A percentile compares a stretch with the other conserved stretches of the same genome.
Evolutionary conservation across 2,113 vertebrate genomes (phyloP).

Genomic region (Ophiodon elongatus): DNA sequence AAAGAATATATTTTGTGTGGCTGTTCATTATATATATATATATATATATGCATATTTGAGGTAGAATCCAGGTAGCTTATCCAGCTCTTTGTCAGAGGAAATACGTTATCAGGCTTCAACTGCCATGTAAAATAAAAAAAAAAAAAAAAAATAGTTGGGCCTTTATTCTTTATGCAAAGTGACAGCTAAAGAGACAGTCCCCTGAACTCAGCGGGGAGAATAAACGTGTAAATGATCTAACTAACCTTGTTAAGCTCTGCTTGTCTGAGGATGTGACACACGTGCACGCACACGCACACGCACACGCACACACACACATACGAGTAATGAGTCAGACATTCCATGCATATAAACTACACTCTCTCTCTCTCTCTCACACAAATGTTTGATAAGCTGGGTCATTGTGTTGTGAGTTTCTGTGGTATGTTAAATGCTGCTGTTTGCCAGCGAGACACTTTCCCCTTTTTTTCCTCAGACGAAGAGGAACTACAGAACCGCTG

Average conservation of each 20-base stretch:
- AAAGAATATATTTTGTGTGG: constrained; percentile 5
- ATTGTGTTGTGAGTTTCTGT: neutral
- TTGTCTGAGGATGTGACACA: constrained; percentile 39
- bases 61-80: constrained; percentile 9
- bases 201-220: too few relatives aligned
- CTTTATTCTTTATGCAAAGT: constrained; percentile 63
- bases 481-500: constrained; percentile 26
- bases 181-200: constrained; percentile 40
- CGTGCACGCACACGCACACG: constrained; percentile 23
- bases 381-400: constrained; percentile 57
- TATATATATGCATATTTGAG: neutral
- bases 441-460: constrained; percentile 7
- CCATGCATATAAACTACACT: too few relatives aligned
- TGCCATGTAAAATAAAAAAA: constrained; percentile 60
- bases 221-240: constrained; percentile 51
- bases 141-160: neutral
- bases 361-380: too few relatives aligned
- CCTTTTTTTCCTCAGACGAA: neutral
- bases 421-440: constrained; percentile 32
- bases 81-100: constrained; percentile 23
- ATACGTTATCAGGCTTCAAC: constrained; percentile 28
- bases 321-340: too few relatives aligned
- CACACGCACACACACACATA: constrained; percentile 13
- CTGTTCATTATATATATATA: neutral
- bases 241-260: constrained; percentile 47